A percentile compares a stretch with the other conserved stretches of the same genome.
phyloP scores from a whole-genome alignment of 2,113 vertebrate species.

The Zosterops japonicus region DNA sequence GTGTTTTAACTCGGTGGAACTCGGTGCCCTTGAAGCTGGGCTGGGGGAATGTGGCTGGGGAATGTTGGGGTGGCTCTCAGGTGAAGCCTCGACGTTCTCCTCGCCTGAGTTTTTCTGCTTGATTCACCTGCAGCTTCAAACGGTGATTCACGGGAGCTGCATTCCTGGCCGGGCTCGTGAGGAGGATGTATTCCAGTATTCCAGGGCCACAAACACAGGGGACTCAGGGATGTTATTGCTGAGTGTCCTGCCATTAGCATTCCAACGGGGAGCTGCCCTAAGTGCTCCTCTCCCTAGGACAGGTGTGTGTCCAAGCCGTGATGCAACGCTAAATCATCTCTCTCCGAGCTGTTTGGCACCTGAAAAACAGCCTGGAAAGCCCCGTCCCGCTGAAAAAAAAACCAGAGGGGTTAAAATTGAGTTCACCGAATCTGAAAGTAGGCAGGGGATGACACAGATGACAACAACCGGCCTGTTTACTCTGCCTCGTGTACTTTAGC shows the following conservation, averaged over 20 bases:
- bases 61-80: not conserved
- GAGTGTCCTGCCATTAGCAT: not conserved
- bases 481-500: not conserved
- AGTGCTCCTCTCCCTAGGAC: not conserved
- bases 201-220: not conserved
- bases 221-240: not conserved
- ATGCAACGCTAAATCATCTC: not conserved
- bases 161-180: not conserved
- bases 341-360: not conserved
- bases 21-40: not conserved
- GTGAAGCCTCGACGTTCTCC: not conserved
- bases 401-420: not conserved
- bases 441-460: not conserved
- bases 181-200: not conserved
- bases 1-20: not conserved
- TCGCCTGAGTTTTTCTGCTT: not conserved
- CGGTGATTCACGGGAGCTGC: not conserved
- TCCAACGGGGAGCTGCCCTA: not conserved
- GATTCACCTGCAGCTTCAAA: not conserved
- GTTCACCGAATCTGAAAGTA: slow-evolving; percentile 1
- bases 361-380: not conserved
- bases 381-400: not conserved
- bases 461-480: not conserved
- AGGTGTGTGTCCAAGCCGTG: not conserved
- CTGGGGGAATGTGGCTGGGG: not conserved